Evolutionary conservation across 2,113 vertebrate genomes (phyloP), one percentile per base, ranked within the genome.

Genomic region (Gadus chalcogrammus): DNA sequence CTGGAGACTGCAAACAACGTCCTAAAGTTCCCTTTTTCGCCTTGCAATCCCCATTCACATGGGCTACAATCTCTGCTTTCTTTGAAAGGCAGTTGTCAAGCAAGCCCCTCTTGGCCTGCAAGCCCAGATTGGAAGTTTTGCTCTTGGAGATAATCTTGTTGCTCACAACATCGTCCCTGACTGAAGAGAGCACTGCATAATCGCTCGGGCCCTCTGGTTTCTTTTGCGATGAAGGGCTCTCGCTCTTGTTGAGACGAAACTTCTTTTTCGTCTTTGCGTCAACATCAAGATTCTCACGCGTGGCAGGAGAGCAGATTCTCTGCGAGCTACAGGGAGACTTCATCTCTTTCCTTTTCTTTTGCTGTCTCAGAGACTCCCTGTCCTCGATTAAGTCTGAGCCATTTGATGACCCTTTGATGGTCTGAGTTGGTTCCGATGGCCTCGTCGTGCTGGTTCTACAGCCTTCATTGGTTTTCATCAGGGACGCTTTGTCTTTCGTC

Each of bases 321-420:
- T 89, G 89, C 67, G 89, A 76, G 68, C 82, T 85, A 71, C 84
- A 79, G 24, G 83, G 59, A 31, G 86, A 78, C 71, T 93, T 94
- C 20, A 89, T 73, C 1, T 95, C 95, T 88, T 93, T 96, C 71
- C 91, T 88, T 27, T 91, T 96, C 83, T 93, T 96, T 65, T 93
- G 88, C 66, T 84, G 90, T 63, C 73, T 90, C 42, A 72, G 42
- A 0, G 67, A 72, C 15, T 79, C 87, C 70, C 91, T 94, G 53
- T 92, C 92, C 42, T 89, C 42, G 1, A 77, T 71, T 42, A 88
- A 88, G 74, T 77, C 77, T 0, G 71, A 85, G 60, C 85, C 79
- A 0, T 71, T 28, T 0, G 75, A n/a, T 53, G 68, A 0, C 3
- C 81, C 85, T 16, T 92, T 95, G 17, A 71, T 1, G 74, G 76